Evolutionary conservation across 2,797 vertebrate genomes (phyloP).

Genomic region (Pipistrellus kuhlii): DNA sequence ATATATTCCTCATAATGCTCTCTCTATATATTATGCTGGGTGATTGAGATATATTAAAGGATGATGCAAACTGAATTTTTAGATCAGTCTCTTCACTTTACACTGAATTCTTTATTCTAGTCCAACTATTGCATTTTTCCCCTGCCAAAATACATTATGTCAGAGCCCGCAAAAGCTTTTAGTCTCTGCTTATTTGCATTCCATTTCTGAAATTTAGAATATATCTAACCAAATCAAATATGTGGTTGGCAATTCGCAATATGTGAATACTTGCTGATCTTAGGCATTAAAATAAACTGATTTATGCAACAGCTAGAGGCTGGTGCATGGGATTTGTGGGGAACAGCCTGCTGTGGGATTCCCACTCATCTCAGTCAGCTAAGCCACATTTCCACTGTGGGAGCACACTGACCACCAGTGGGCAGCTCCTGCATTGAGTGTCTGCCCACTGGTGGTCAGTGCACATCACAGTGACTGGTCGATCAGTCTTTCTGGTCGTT

Average conservation of each 20-base stretch:
- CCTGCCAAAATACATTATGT: conserved; percentile 69
- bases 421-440: too few relatives aligned
- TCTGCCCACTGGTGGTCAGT: too few relatives aligned
- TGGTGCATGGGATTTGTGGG: too few relatives aligned
- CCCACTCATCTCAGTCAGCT: too few relatives aligned
- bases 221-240: conserved; percentile 67
- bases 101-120: conserved; percentile 66
- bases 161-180: conserved; percentile 73
- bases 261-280: conserved; percentile 57
- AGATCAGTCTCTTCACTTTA: conserved; percentile 71
- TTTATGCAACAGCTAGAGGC: conserved; percentile 31
- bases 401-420: too few relatives aligned
- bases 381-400: too few relatives aligned
- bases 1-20: conserved; percentile 1
- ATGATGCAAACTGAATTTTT: conserved; percentile 71
- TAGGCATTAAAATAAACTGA: conserved; percentile 24
- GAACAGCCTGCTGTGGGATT: too few relatives aligned
- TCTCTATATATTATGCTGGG: conserved; percentile 49
- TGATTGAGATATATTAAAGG: conserved; percentile 67
- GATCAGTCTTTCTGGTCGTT: too few relatives aligned
- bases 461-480: too few relatives aligned
- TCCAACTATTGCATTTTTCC: conserved; percentile 50
- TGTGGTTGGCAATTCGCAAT: conserved; percentile 57
- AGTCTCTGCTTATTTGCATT: conserved; percentile 75
- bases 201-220: conserved; percentile 74